Percentiles rank a stretch among this genome's conserved stretches.
phyloP scores from a whole-genome alignment of 2,113 vertebrate species.

The Mellivora capensis region DNA sequence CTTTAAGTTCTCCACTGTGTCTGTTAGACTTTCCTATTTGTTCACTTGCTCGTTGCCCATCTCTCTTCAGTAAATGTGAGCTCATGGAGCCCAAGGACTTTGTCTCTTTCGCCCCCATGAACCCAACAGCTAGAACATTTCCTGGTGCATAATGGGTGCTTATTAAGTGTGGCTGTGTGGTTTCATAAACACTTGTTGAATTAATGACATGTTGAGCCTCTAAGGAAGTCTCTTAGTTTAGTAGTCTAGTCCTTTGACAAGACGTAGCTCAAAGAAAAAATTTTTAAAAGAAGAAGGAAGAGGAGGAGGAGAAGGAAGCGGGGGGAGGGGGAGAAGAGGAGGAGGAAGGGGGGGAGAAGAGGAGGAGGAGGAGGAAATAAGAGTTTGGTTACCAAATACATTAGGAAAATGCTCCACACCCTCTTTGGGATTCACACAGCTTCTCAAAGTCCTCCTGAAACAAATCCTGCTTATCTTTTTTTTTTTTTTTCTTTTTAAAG shows the following conservation, averaged over 20 bases:
- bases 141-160: background rate
- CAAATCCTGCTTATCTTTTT: background rate
- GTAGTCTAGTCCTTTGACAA: background rate
- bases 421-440: background rate
- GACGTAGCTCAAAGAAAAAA: background rate
- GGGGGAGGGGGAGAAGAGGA: too few species aligned
- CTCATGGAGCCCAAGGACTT: background rate
- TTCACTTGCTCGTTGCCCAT: background rate
- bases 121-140: background rate
- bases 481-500: too few species aligned
- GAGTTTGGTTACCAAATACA: background rate
- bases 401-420: background rate
- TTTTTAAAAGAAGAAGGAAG: background rate
- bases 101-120: background rate
- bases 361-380: background rate
- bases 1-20: background rate
- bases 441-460: background rate
- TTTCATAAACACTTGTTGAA: background rate
- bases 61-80: background rate
- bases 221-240: background rate
- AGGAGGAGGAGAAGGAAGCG: background rate
- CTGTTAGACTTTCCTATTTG: background rate
- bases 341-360: background rate
- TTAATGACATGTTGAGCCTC: background rate
- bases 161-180: background rate